These are phyloP conservation scores for Unio pictorum DNA, from an alignment of 2,888 invertebrate species.

Conservation along the genomic window DNA sequence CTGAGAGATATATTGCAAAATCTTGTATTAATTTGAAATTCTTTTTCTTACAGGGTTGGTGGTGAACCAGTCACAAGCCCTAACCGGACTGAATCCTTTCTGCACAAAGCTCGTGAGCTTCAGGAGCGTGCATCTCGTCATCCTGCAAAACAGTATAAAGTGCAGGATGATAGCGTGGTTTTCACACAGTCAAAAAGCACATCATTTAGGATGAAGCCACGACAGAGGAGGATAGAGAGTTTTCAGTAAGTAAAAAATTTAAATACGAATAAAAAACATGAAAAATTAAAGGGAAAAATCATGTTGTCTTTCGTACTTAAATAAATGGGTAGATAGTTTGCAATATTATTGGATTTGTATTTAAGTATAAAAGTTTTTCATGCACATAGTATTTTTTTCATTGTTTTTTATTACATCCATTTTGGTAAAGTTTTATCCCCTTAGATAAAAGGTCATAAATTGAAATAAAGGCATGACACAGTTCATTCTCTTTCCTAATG, in stretches of 20 bases:
- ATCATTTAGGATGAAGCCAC: slow-evolving; percentile 36
- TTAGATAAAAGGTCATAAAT: too few species aligned
- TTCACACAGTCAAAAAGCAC: slow-evolving; percentile 25
- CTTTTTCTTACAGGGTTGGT: slow-evolving; percentile 38
- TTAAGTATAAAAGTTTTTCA: too few species aligned
- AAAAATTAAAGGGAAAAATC: background rate
- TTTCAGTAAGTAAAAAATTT: slow-evolving; percentile 43
- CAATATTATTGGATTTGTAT: too few species aligned
- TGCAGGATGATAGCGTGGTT: slow-evolving; percentile 43
- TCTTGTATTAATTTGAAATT: background rate
- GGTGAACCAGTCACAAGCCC: slow-evolving; percentile 38
- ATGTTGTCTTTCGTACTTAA: background rate
- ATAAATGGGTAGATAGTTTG: too few species aligned
- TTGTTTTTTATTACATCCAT: too few species aligned
- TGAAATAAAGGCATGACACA: too few species aligned
- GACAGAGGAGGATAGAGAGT: slow-evolving; percentile 43
- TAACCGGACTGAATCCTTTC: slow-evolving; percentile 38
- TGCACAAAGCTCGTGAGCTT: slow-evolving; percentile 42
- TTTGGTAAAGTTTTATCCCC: too few species aligned
- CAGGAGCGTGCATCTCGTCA: slow-evolving; percentile 27
- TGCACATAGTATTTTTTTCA: too few species aligned
- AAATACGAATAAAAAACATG: background rate
- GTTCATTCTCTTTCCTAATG: too few species aligned
- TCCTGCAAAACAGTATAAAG: slow-evolving; percentile 21
- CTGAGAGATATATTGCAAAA: too few species aligned